Evolutionary conservation across 1,140 invertebrate genomes (phyloP).

Genomic region (Neodiprion fabricii): DNA sequence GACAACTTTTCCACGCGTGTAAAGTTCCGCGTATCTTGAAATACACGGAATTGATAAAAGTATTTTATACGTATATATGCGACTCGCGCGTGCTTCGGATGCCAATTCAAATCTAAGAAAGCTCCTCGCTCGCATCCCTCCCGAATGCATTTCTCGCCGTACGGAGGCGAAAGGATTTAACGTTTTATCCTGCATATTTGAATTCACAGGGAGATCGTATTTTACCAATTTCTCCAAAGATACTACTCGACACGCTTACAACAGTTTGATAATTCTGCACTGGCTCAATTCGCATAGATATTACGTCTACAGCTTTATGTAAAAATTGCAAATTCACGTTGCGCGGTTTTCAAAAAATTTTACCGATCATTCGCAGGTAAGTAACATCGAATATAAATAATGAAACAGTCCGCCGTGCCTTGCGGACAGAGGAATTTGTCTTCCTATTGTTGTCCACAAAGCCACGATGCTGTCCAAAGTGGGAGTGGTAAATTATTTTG

Average conservation of each 20-base stretch:
- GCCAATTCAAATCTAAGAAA: neutral
- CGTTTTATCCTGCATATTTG: no score
- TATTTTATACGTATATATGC: neutral
- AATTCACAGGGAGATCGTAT: no score
- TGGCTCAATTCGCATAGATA: no score
- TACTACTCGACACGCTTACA: no score
- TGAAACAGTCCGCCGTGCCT: neutral
- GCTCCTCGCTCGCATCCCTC: neutral
- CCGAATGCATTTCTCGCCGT: no score
- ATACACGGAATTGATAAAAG: slow-evolving; percentile 1
- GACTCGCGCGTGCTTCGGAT: slow-evolving; percentile 1
- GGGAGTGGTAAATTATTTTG: neutral
- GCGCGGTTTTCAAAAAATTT: no score
- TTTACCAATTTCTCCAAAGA: no score
- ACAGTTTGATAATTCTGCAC: no score
- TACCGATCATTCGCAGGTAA: neutral
- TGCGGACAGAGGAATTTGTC: neutral
- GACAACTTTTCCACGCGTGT: neutral
- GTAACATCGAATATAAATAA: neutral
- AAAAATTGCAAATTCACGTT: no score
- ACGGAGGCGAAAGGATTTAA: no score
- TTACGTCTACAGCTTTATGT: no score
- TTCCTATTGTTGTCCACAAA: neutral
- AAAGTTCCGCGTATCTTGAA: neutral
- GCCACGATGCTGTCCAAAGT: neutral